Conservation (phyloP, 2,888 invertebrate species). For the Thelaira solivaga region DNA sequence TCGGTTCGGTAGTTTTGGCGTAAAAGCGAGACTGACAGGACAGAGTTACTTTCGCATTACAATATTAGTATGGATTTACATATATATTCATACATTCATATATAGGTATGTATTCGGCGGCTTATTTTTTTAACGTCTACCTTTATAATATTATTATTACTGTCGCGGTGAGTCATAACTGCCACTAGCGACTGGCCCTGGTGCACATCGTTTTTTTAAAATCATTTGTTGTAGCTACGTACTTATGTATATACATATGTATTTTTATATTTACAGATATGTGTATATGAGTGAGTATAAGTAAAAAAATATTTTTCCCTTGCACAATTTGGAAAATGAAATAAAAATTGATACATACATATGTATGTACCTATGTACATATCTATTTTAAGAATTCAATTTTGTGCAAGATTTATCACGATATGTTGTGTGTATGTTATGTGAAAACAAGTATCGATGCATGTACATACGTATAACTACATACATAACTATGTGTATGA, state of each 20-base stretch:
- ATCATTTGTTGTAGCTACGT: background rate
- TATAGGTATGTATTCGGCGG: too few species aligned
- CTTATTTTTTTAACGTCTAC: background rate
- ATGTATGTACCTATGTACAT: too few species aligned
- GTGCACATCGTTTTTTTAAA: conserved; percentile 7
- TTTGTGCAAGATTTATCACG: conserved; percentile 22
- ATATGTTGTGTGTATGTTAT: background rate
- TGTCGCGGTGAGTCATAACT: conserved; percentile 31
- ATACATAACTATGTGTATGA: too few species aligned
- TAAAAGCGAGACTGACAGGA: too few species aligned
- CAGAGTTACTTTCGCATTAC: too few species aligned
- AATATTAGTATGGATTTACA: too few species aligned
- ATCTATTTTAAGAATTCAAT: conserved; percentile 22
- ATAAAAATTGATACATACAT: conserved; percentile 12
- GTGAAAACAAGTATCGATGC: too few species aligned
- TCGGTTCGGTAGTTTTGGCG: too few species aligned
- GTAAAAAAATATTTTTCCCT: conserved; percentile 9
- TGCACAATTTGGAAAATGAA: conserved; percentile 24
- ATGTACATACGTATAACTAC: too few species aligned
- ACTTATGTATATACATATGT: background rate
- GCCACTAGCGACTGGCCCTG: conserved; percentile 4
- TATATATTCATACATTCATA: too few species aligned
- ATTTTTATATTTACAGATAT: background rate
- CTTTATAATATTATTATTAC: conserved; percentile 21
- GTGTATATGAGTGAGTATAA: background rate